These are phyloP conservation scores for Caenorhabditis inopinata DNA, from an alignment of 1,140 invertebrate species.

Conservation along the genomic window DNA sequence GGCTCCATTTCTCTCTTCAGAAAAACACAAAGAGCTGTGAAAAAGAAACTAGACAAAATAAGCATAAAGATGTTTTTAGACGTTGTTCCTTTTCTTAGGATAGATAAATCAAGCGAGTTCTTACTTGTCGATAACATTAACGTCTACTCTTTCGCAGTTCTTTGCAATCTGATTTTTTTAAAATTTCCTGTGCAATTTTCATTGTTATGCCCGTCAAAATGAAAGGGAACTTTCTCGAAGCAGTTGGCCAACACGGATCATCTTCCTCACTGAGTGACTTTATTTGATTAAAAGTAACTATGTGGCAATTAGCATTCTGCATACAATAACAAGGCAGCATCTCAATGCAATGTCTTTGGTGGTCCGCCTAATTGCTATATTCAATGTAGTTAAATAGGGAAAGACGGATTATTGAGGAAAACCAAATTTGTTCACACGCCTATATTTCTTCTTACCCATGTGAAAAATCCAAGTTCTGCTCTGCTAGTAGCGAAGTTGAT, in stretches of 20 bases:
- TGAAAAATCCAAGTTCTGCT: too few species aligned
- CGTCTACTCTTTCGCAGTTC: background rate
- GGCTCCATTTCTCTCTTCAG: background rate
- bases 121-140: background rate
- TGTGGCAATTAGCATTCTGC: conserved; percentile 4
- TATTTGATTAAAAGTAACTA: conserved; percentile 18
- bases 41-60: background rate
- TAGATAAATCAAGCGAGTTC: conserved; percentile 6
- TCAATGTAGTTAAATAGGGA: background rate
- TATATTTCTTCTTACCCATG: background rate
- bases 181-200: background rate
- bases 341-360: background rate
- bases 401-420: background rate
- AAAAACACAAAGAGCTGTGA: conserved; percentile 19
- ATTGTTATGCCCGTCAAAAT: background rate
- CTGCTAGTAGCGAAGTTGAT: too few species aligned
- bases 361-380: conserved; percentile 17
- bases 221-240: too few species aligned
- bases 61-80: background rate
- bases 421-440: background rate
- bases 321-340: background rate
- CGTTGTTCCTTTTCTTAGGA: background rate
- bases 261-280: background rate
- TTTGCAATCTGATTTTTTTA: background rate
- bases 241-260: background rate